Percentiles rank a stretch among this genome's conserved stretches.
Evolutionary conservation across 2,113 vertebrate genomes (phyloP).

Genomic region (Syrrhaptes paradoxus): DNA sequence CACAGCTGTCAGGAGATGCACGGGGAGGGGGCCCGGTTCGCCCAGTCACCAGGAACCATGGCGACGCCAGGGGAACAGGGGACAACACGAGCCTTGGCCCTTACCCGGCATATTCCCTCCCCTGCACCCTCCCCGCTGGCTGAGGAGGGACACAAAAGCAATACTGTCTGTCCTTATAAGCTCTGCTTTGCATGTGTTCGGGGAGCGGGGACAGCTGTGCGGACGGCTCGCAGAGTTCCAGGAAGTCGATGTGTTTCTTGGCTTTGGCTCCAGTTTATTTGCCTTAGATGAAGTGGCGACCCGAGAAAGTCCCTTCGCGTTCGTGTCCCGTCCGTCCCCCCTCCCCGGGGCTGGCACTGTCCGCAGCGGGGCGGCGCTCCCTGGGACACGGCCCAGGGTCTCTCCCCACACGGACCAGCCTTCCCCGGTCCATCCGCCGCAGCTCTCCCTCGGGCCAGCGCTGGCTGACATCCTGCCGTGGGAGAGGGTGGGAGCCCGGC

Average conservation of each 20-base stretch:
- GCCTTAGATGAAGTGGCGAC: slow-evolving; percentile 64
- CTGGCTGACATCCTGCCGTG: background rate
- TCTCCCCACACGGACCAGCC: background rate
- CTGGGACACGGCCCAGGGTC: background rate
- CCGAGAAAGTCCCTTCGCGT: background rate
- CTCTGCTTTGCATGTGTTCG: slow-evolving; percentile 53
- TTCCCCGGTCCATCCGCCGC: rapidly evolving
- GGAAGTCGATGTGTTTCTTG: slow-evolving; percentile 76
- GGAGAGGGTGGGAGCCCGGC: background rate
- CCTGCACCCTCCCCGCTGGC: background rate
- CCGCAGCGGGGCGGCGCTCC: background rate
- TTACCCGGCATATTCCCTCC: background rate
- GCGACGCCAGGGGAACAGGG: background rate
- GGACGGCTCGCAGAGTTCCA: slow-evolving; percentile 59
- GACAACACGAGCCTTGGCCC: background rate
- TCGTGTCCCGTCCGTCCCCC: background rate
- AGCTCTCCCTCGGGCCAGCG: background rate
- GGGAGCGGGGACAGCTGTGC: slow-evolving; percentile 67
- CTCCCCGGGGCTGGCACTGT: background rate
- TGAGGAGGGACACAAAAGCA: slow-evolving; percentile 61
- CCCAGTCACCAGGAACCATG: background rate
- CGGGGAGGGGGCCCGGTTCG: background rate
- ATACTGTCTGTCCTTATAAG: slow-evolving; percentile 61
- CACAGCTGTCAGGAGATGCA: background rate
- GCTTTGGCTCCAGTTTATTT: slow-evolving; percentile 59